Conservation (phyloP, 2,113 vertebrate species). For the Callospermophilus lateralis region DNA sequence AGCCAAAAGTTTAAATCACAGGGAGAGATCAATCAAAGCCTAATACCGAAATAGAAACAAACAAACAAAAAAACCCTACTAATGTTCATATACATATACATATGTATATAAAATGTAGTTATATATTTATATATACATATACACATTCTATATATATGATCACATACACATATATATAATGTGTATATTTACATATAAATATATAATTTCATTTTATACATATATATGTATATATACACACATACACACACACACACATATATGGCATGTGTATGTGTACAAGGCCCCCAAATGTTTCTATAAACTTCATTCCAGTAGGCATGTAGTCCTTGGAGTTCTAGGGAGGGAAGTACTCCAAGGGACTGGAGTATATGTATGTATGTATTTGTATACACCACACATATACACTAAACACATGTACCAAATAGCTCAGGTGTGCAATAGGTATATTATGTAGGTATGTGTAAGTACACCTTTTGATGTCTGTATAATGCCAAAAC, state of each 20-base stretch:
- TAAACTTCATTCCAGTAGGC: slow-evolving; percentile 98
- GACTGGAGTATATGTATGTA: slow-evolving; percentile 84
- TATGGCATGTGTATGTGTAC: neutral
- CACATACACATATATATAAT: too few relatives aligned
- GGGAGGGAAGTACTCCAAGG: slow-evolving; percentile 95
- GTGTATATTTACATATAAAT: too few relatives aligned
- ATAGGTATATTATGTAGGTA: neutral
- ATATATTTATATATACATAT: too few relatives aligned
- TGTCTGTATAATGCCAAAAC: neutral
- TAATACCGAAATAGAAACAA: neutral
- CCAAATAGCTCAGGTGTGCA: neutral
- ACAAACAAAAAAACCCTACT: slow-evolving; percentile 2
- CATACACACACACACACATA: too few relatives aligned
- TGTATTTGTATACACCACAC: too few relatives aligned
- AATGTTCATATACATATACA: neutral
- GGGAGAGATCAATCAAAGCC: neutral
- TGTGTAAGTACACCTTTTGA: neutral
- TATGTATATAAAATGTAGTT: too few relatives aligned
- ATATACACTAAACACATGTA: too few relatives aligned
- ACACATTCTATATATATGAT: too few relatives aligned
- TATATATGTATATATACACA: too few relatives aligned
- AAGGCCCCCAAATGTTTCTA: slow-evolving; percentile 97
- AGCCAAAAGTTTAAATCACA: slow-evolving; percentile 2
- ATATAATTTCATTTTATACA: too few relatives aligned
- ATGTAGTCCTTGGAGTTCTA: slow-evolving; percentile 95